These are phyloP conservation scores for Morinoia aosen DNA, from an alignment of 2,888 invertebrate species.

Conservation along the genomic window DNA sequence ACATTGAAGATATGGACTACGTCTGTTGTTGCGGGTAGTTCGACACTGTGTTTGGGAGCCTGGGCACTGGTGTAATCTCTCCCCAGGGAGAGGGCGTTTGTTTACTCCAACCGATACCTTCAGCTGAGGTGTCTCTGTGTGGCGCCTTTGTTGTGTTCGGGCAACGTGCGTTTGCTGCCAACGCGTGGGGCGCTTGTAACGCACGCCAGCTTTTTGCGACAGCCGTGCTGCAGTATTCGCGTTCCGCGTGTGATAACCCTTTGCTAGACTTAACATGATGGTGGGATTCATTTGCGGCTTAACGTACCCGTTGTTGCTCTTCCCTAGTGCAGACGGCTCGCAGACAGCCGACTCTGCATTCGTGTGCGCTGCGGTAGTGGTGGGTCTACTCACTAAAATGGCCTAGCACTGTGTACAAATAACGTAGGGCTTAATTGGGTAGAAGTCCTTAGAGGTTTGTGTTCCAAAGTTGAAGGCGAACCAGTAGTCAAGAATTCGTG, in stretches of 20 bases:
- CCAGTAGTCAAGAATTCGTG: too few relatives aligned
- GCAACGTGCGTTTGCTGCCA: background rate
- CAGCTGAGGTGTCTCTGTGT: conserved; percentile 26
- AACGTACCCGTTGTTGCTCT: background rate
- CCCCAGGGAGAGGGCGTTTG: conserved; percentile 36
- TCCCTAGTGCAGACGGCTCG: background rate
- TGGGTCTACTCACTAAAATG: too few relatives aligned
- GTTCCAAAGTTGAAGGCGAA: too few relatives aligned
- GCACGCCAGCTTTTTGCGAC: background rate
- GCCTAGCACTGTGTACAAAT: too few relatives aligned
- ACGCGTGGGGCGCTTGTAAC: background rate
- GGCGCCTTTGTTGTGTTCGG: background rate
- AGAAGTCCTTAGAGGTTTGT: too few relatives aligned
- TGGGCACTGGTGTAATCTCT: conserved; percentile 7
- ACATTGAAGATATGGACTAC: background rate
- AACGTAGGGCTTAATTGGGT: too few relatives aligned
- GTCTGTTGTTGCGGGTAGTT: background rate
- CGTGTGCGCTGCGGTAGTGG: too few relatives aligned
- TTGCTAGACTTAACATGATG: background rate
- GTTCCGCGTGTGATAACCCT: background rate
- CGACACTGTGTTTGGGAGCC: background rate
- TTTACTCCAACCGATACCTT: conserved; percentile 41
- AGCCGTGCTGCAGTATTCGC: background rate
- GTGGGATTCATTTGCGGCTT: background rate
- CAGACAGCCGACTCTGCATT: too few relatives aligned